A percentile compares a stretch with the other conserved stretches of the same genome.
Conservation (phyloP, 2,113 vertebrate species). For the Sus scrofa region DNA sequence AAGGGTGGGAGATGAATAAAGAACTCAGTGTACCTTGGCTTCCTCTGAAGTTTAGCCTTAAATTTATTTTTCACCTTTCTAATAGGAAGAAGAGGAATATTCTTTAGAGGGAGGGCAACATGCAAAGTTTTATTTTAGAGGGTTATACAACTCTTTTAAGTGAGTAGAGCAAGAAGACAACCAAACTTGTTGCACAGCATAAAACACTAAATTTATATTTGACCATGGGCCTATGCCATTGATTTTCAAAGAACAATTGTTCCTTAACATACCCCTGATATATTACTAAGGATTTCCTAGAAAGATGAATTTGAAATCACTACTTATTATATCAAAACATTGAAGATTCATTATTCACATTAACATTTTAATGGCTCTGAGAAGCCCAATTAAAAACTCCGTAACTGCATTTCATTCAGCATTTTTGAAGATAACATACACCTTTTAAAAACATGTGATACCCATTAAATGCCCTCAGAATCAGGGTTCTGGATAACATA, state of each 20-base stretch:
- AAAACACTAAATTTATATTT: background rate
- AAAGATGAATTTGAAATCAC: background rate
- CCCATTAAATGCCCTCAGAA: background rate
- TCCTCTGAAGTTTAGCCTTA: background rate
- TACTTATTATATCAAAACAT: background rate
- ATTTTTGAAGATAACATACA: background rate
- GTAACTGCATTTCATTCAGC: background rate
- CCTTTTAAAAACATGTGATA: conserved; percentile 2
- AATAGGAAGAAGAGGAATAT: background rate
- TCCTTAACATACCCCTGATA: background rate
- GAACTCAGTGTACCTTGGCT: background rate
- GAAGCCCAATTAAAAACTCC: background rate
- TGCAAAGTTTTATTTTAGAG: background rate
- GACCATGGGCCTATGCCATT: no score
- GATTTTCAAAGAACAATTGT: background rate
- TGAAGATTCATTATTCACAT: background rate
- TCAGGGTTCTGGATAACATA: background rate
- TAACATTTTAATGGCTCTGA: background rate
- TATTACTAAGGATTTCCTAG: background rate
- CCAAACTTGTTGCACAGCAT: background rate
- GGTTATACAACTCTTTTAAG: background rate
- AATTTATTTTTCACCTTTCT: background rate
- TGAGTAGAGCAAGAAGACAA: background rate
- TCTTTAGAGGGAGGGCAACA: background rate
- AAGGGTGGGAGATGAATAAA: background rate